phyloP scores from a whole-genome alignment of 2,888 invertebrate genomes.

The Ochropleura plecta region DNA sequence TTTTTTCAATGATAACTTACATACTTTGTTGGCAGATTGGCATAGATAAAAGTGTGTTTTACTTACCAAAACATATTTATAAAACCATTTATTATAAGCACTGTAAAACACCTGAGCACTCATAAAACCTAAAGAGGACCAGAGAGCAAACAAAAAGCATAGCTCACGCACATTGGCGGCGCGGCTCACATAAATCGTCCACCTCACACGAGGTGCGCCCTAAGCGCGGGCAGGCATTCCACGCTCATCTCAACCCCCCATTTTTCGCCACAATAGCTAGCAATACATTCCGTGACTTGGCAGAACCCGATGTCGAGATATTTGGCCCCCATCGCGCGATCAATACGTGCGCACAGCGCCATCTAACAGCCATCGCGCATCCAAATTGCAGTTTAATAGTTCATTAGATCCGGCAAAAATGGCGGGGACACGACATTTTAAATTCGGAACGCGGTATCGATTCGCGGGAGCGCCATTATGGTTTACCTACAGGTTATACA shows the following conservation, averaged over 20 bases:
- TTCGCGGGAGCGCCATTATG: slow-evolving; percentile 75
- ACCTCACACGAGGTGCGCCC: slow-evolving; percentile 66
- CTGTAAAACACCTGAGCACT: slow-evolving; percentile 5
- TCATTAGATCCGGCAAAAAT: slow-evolving; percentile 90
- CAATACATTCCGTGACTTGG: slow-evolving; percentile 91
- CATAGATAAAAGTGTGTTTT: background rate
- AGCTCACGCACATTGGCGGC: slow-evolving; percentile 47
- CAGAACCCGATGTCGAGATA: slow-evolving; percentile 86
- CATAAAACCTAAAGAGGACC: slow-evolving; percentile 24
- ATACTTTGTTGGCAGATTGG: too few relatives aligned
- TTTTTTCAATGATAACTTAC: background rate
- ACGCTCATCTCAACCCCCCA: slow-evolving; percentile 84
- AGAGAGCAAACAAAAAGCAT: slow-evolving; percentile 38
- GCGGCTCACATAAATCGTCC: slow-evolving; percentile 61
- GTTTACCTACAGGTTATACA: slow-evolving; percentile 62
- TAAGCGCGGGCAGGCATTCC: slow-evolving; percentile 77
- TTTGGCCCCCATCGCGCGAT: slow-evolving; percentile 86
- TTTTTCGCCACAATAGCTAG: slow-evolving; percentile 89
- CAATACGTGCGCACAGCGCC: slow-evolving; percentile 89
- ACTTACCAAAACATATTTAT: too few relatives aligned
- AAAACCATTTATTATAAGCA: background rate
- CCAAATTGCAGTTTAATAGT: slow-evolving; percentile 91
- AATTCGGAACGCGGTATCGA: slow-evolving; percentile 89
- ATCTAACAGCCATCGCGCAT: slow-evolving; percentile 89
- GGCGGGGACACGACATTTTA: slow-evolving; percentile 89